Conservation (phyloP, 2,888 invertebrate genomes). For the Heliconius cydno region DNA sequence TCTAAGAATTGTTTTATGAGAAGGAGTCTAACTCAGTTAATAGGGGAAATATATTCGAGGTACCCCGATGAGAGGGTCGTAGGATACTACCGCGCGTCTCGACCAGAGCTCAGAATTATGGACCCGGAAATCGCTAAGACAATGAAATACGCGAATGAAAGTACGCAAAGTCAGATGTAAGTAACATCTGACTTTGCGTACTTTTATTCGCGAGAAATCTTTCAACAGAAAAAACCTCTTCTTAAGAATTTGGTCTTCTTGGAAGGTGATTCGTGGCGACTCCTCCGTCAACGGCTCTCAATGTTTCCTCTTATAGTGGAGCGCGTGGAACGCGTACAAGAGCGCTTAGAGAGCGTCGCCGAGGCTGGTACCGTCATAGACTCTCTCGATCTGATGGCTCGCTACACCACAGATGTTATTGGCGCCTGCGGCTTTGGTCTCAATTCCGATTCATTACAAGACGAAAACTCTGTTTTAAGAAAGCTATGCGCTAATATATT, state of each 20-base stretch:
- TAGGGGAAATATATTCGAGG: slow-evolving; percentile 60
- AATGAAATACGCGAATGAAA: slow-evolving; percentile 42
- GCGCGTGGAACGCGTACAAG: slow-evolving; percentile 61
- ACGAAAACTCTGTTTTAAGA: slow-evolving; percentile 62
- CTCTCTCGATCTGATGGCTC: slow-evolving; percentile 67
- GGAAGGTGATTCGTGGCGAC: slow-evolving; percentile 65
- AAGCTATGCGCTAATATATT: slow-evolving; percentile 61
- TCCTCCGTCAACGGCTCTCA: slow-evolving; percentile 66
- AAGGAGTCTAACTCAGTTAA: slow-evolving; percentile 57
- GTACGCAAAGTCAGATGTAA: not conserved
- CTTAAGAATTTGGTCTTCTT: slow-evolving; percentile 64
- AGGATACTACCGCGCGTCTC: slow-evolving; percentile 59
- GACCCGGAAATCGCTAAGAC: slow-evolving; percentile 58
- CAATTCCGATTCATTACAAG: slow-evolving; percentile 61
- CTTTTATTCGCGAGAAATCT: slow-evolving; percentile 62
- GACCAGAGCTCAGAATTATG: slow-evolving; percentile 61
- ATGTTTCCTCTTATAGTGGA: slow-evolving; percentile 68
- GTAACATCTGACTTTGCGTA: slow-evolving; percentile 61
- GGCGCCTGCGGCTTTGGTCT: slow-evolving; percentile 70
- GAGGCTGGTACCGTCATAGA: slow-evolving; percentile 54
- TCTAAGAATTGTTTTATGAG: slow-evolving; percentile 54
- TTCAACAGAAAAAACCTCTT: slow-evolving; percentile 59
- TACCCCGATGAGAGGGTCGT: slow-evolving; percentile 63
- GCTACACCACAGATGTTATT: slow-evolving; percentile 70
- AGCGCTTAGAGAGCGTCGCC: slow-evolving; percentile 46